Percentiles rank a stretch among this genome's conserved stretches.
Conservation (phyloP, 2,797 vertebrate genomes). For the Intellagama lesueurii region DNA sequence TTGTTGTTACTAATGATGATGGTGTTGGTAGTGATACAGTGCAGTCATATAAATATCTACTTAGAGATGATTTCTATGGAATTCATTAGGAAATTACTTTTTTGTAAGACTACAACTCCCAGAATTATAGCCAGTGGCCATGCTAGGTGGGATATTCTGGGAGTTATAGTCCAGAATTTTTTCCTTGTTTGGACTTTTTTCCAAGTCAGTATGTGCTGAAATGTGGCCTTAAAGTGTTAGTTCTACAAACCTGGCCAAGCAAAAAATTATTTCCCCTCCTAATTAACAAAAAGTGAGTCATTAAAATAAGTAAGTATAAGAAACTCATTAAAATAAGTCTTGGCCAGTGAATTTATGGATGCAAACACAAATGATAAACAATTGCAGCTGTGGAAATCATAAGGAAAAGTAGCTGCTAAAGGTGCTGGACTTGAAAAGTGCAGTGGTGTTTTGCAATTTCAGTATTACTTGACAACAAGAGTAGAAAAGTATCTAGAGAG, state of each 20-base stretch:
- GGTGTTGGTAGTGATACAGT: not conserved
- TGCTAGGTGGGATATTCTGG: too few species aligned
- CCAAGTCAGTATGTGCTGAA: not conserved
- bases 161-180: too few species aligned
- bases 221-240: not conserved
- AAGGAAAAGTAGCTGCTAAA: constrained; percentile 5
- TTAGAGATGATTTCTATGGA: not conserved
- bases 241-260: not conserved
- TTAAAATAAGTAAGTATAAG: not conserved
- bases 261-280: not conserved
- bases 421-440: constrained; percentile 1
- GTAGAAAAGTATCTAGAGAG: not conserved
- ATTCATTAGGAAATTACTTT: not conserved
- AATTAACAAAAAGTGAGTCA: not conserved
- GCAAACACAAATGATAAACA: not conserved
- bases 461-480: constrained; percentile 20
- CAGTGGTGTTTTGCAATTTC: not conserved
- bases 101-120: too few species aligned
- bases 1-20: too few species aligned
- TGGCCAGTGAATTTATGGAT: not conserved
- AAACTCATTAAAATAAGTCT: not conserved
- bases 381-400: not conserved
- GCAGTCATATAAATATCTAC: not conserved
- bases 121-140: too few species aligned
- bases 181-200: not conserved